Conservation (phyloP, 1,140 invertebrate species). For the Laodelphax striatellus region DNA sequence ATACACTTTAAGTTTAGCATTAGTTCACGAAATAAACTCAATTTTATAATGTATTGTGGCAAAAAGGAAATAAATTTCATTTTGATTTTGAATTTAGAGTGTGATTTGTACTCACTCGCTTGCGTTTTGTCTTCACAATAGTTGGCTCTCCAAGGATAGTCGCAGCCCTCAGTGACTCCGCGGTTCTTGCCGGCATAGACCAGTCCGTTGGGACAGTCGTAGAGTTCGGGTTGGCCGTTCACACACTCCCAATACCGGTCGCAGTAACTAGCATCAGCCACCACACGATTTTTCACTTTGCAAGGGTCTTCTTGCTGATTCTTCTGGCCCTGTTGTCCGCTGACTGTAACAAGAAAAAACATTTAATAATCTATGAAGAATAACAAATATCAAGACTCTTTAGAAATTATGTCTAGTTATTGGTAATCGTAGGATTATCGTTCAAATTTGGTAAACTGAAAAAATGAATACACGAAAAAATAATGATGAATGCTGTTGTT, state of each 20-base stretch:
- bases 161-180: slow-evolving; percentile 75
- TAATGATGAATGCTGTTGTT: no score
- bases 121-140: slow-evolving; percentile 69
- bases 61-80: no score
- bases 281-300: slow-evolving; percentile 38
- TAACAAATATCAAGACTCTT: no score
- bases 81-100: no score
- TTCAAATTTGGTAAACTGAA: no score
- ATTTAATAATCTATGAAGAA: no score
- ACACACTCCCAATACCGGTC: slow-evolving; percentile 77
- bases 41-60: no score
- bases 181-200: slow-evolving; percentile 79
- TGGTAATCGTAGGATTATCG: no score
- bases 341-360: slow-evolving; percentile 6
- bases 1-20: no score
- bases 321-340: slow-evolving; percentile 8
- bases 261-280: slow-evolving; percentile 66
- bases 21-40: no score
- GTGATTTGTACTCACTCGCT: slow-evolving; percentile 42
- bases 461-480: no score
- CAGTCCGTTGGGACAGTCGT: slow-evolving; percentile 81
- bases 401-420: no score
- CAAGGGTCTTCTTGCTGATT: slow-evolving; percentile 25
- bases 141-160: slow-evolving; percentile 79
- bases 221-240: slow-evolving; percentile 60